Base-by-base conservation (phyloP, 2,113 vertebrate species). In the Gallinago paraguaiae region DNA sequence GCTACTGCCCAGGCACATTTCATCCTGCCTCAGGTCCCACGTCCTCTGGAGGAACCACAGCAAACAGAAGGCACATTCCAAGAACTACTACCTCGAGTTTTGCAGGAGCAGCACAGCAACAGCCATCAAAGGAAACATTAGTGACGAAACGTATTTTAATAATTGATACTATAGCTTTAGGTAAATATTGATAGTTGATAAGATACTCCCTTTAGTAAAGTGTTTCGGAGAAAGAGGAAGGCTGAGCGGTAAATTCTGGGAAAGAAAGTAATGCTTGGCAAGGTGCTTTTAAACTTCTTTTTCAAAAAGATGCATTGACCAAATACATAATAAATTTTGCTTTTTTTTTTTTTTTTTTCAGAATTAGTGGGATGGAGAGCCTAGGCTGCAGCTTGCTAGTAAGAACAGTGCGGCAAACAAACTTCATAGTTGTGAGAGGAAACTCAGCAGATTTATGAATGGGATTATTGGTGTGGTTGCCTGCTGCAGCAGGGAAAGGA, bases 381-480 rank as follows among this genome's bases (percentile, higher is more conserved):
- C 74, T 25, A 53, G 61, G 61, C 43, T 94, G 54, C 33, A 88
- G 56, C 22, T 72, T 63, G 67, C 63, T 53, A 77, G 46, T 0
- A 13, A 71, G 45, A 93, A 51, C 30, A 65, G 80, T 4, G 41
- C 0, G 0, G 37, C n/a, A 85, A 92, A 65, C 57, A 82, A 89
- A 94, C 70, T 91, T 76, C n/a, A 3, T 17, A 41, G 79, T 39
- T 92, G 78, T 30, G 35, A 82, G 65, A 64, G 46, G 82, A 86
- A 81, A 74, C 53, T 72, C 50, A 23, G 84, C 70, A 17, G 79
- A 88, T 91, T 95, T 91, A 97, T 91, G 96, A 95, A 95, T 82
- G 91, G 82, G 54, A 92, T 91, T 94, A 91, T 39, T 84, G 81
- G 81, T 94, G 84, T 76, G 87, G 91, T 78, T 93, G 90, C 71